These are phyloP conservation scores for Hetaerina americana DNA, from an alignment of 1,140 invertebrate species.

Conservation along the genomic window DNA sequence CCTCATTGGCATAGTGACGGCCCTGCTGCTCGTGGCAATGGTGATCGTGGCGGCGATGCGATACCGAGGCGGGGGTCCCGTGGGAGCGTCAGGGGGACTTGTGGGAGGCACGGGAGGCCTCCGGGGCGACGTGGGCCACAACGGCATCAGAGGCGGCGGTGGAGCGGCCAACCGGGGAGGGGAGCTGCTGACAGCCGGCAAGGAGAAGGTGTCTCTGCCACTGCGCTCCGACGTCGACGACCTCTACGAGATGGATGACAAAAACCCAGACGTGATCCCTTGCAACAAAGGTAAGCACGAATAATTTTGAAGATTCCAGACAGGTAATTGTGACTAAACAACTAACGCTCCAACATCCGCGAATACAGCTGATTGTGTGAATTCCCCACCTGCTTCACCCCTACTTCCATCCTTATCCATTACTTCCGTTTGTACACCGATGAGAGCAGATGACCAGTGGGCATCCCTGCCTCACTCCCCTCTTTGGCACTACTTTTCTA, in stretches of 20 bases:
- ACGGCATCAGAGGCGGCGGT: slow-evolving; percentile 33
- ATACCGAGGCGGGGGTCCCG: slow-evolving; percentile 36
- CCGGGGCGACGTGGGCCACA: slow-evolving; percentile 36
- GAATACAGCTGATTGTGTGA: too few species aligned
- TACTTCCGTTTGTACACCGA: too few species aligned
- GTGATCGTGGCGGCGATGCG: slow-evolving; percentile 50
- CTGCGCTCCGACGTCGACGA: slow-evolving; percentile 47
- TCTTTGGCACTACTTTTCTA: too few species aligned
- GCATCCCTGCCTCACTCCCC: too few species aligned
- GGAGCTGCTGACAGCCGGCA: slow-evolving; percentile 50
- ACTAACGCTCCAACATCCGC: too few species aligned
- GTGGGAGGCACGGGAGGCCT: slow-evolving; percentile 1
- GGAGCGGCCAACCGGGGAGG: slow-evolving; percentile 16
- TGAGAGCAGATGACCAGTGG: too few species aligned
- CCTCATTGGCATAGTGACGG: slow-evolving; percentile 54
- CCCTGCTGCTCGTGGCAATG: slow-evolving; percentile 50
- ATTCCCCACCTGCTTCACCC: too few species aligned
- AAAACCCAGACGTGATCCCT: slow-evolving; percentile 74
- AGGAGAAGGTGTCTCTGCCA: slow-evolving; percentile 50
- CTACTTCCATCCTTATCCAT: too few species aligned
- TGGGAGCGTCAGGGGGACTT: slow-evolving; percentile 7
- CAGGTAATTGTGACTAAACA: background rate
- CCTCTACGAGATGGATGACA: slow-evolving; percentile 57
- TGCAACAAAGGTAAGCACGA: slow-evolving; percentile 62
- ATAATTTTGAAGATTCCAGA: too few species aligned